Conservation (phyloP, 2,113 vertebrate genomes). For the Neolamprologus fasciatus region DNA sequence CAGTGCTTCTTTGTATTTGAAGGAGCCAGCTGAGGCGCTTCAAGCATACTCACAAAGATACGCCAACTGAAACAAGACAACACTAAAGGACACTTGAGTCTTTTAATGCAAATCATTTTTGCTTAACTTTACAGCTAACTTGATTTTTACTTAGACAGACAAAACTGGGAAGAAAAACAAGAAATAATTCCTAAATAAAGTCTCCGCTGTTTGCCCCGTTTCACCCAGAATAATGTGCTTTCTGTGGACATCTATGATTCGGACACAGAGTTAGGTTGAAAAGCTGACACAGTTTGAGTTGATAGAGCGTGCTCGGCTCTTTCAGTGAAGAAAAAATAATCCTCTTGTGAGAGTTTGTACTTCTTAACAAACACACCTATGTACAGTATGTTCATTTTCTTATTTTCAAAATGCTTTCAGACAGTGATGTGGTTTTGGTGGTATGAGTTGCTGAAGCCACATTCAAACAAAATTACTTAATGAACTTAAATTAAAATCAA, state of each 20-base stretch:
- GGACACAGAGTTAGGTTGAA: not conserved
- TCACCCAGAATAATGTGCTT: not conserved
- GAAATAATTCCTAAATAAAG: not conserved
- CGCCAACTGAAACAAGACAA: not conserved
- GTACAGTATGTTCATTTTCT: not conserved
- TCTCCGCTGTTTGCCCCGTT: rapidly evolving
- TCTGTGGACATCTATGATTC: not conserved
- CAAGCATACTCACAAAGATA: not conserved
- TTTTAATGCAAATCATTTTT: not conserved
- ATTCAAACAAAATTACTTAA: not conserved
- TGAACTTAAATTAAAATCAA: rapidly evolving
- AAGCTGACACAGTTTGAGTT: not conserved
- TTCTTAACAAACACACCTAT: not conserved
- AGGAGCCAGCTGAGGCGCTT: not conserved
- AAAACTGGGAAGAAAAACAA: rapidly evolving
- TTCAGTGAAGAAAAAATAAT: not conserved
- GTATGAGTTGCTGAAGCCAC: not conserved
- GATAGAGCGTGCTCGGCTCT: not conserved
- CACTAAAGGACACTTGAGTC: not conserved
- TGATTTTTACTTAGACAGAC: not conserved
- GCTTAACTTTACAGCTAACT: not conserved
- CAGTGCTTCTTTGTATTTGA: not conserved
- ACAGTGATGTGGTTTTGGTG: not conserved
- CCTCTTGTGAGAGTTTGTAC: not conserved
- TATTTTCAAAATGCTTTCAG: not conserved